Percentiles rank a stretch among this genome's conserved stretches.
Evolutionary conservation across 2,797 vertebrate species (phyloP).

Genomic region (Molothrus aeneus): DNA sequence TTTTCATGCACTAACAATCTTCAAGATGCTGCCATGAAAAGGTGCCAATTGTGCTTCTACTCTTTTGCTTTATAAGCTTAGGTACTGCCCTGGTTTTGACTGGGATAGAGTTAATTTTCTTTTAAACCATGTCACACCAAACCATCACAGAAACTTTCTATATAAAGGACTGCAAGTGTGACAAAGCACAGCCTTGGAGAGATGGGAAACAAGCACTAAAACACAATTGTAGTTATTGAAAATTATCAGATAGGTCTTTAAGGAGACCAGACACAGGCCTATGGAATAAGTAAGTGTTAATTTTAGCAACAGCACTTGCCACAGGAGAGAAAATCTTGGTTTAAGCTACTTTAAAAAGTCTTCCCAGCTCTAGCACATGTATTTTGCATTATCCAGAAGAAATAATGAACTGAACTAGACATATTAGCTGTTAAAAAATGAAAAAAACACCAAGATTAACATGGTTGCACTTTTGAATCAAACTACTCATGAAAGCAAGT

Average conservation of each 20-base stretch:
- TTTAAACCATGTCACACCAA: neutral
- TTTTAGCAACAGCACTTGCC: neutral
- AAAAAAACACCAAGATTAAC: neutral
- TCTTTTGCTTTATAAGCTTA: neutral
- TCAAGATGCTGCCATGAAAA: neutral
- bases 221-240: neutral
- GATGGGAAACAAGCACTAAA: neutral
- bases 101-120: neutral
- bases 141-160: neutral
- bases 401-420: neutral
- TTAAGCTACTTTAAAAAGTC: neutral
- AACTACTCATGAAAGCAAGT: neutral
- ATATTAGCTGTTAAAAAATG: neutral
- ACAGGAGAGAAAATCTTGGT: neutral
- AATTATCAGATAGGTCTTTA: neutral
- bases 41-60: neutral
- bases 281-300: neutral
- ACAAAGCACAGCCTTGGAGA: neutral
- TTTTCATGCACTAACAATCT: neutral
- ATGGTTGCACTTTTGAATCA: neutral
- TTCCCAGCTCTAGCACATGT: neutral
- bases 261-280: neutral
- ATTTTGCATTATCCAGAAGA: neutral
- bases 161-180: neutral
- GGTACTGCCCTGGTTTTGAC: neutral